Evolutionary conservation across 2,888 invertebrate species (phyloP).

Genomic region (Torymus auratus): DNA sequence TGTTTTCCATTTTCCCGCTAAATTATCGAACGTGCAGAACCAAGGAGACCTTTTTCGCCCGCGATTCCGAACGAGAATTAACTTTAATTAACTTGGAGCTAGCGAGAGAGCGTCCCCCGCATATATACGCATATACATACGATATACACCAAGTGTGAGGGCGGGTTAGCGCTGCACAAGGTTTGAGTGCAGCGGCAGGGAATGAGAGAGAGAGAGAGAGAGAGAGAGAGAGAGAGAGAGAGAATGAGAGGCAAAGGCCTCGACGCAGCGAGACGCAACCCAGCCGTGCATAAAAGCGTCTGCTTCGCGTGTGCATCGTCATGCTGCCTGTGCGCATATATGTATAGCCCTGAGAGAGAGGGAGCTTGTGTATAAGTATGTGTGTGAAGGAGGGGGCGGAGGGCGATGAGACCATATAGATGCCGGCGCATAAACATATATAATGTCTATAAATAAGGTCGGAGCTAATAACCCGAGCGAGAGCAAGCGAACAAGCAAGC

Average conservation of each 20-base stretch:
- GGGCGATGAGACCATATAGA: neutral
- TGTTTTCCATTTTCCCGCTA: neutral
- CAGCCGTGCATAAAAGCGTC: conserved; percentile 48
- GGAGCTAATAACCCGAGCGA: conserved; percentile 52
- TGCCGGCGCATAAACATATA: conserved; percentile 28
- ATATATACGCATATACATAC: neutral
- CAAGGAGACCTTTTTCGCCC: conserved; percentile 23
- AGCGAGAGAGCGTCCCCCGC: too few species aligned
- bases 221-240: too few species aligned
- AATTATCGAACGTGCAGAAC: conserved; percentile 21
- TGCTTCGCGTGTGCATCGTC: conserved; percentile 7
- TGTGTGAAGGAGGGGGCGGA: neutral
- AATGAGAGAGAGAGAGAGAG: too few species aligned
- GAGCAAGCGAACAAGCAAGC: too few species aligned
- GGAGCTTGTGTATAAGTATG: neutral
- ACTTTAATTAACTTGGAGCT: conserved; percentile 54
- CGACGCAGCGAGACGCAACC: conserved; percentile 1
- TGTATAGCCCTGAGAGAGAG: neutral
- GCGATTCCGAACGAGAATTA: conserved; percentile 40
- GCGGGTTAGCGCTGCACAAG: conserved; percentile 30
- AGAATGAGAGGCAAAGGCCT: conserved; percentile 22
- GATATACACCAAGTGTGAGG: too few species aligned
- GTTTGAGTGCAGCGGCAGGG: conserved; percentile 27
- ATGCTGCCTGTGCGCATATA: neutral
- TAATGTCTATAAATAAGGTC: conserved; percentile 57